Evolutionary conservation across 2,797 vertebrate species (phyloP), one percentile per base, ranked within the genome.

Genomic region (Oreonectes daqikongensis): DNA sequence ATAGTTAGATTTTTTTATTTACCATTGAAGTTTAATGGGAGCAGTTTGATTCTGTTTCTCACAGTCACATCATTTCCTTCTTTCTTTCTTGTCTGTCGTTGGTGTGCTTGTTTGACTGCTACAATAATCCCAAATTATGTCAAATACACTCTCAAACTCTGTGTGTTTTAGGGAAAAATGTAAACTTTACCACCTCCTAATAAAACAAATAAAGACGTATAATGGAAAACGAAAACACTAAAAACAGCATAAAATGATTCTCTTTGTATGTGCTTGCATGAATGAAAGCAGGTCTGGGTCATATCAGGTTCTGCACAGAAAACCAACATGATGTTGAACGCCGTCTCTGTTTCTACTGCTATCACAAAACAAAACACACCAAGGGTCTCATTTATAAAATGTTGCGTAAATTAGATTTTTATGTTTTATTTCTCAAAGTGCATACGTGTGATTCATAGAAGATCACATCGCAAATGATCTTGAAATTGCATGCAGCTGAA

Each of bases 151-250:
- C 88, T 90, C 89, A 89, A 89, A 92, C 84, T 92, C 90, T 61
- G 59, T 92, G 92, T 93, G 91, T 91, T 92, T 89, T 92, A 93
- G 91, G 89, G 90, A 89, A 88, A 89, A 88, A 91, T 63, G 70
- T 78, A 90, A 90, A 91, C 89, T 88, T 89, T 90, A 91, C 85
- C 84, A 88, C 88, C 90, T 90, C 86, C 90, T 89, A 90, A 84
- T 81, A 85, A 87, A 88, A 88, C 20, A 79, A 82, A 84, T 69
- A 73, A 81, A 84, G 72, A 84, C 83, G 85, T 79, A 84, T 76
- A 85, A 79, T 86, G 85, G 83, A 85, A 89, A 86, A 87, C 63
- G 69, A 61, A 81, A 85, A 76, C 81, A 78, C 74, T 81, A 28
- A 83, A 80, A 42, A 64, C 35, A 26, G 61, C 44, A 52, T 42